Evolutionary conservation across 1,140 invertebrate species (phyloP).

Genomic region (Neodiprion virginianus): DNA sequence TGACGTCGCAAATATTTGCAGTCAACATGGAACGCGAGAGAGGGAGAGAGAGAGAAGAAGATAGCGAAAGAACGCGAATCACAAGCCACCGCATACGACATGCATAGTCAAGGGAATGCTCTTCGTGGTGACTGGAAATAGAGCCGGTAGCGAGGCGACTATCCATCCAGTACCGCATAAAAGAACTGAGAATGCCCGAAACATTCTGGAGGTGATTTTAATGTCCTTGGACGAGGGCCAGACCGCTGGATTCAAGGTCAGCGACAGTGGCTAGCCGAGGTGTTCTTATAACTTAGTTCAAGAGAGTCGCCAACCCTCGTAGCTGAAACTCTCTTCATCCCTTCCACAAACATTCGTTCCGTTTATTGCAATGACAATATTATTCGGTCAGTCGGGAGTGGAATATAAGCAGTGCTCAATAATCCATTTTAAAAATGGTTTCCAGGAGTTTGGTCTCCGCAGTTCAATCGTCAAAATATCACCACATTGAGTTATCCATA

Average conservation of each 20-base stretch:
- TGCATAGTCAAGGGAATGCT: conserved; percentile 5
- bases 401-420: background rate
- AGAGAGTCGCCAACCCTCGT: background rate
- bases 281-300: background rate
- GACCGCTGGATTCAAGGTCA: too few species aligned
- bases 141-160: background rate
- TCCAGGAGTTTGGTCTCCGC: too few species aligned
- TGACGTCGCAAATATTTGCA: conserved; percentile 5
- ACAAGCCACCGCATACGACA: background rate
- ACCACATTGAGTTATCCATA: too few species aligned
- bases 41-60: too few species aligned
- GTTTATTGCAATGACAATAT: conserved; percentile 28
- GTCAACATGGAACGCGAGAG: background rate
- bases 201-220: too few species aligned
- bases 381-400: conserved; percentile 21
- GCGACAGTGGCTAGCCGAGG: background rate
- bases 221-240: too few species aligned
- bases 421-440: background rate
- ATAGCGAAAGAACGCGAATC: too few species aligned
- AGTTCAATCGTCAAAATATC: too few species aligned
- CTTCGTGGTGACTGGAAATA: background rate
- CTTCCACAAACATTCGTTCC: conserved; percentile 20
- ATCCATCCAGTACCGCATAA: background rate
- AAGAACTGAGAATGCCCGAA: background rate
- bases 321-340: conserved; percentile 5